A percentile compares a stretch with the other conserved stretches of the same genome.
Evolutionary conservation across 2,888 invertebrate genomes (phyloP).

Genomic region (Icerya purchasi): DNA sequence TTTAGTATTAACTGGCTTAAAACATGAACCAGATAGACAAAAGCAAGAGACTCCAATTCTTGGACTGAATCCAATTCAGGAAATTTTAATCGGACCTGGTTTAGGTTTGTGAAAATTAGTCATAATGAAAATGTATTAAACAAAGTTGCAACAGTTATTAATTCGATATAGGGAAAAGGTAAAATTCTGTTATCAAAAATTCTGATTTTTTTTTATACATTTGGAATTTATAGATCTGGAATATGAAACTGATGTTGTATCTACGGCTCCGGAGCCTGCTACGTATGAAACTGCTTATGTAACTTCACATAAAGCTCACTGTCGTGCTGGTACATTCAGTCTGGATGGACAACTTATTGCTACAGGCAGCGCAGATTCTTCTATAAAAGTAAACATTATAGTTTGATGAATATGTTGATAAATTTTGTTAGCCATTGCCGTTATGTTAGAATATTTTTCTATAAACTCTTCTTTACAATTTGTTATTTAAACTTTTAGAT

Average conservation of each 20-base stretch:
- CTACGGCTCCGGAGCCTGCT: constrained; percentile 86
- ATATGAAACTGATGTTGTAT: constrained; percentile 84
- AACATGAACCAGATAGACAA: constrained; percentile 49
- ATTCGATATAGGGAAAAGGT: too few species aligned
- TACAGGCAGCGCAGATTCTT: constrained; percentile 94
- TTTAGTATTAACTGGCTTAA: constrained; percentile 62
- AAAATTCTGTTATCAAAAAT: too few species aligned
- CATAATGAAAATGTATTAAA: neutral
- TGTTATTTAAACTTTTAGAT: constrained; percentile 34
- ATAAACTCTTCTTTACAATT: neutral
- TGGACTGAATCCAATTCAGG: constrained; percentile 35
- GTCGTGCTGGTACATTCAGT: constrained; percentile 88
- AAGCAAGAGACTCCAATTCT: constrained; percentile 33
- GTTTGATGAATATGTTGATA: neutral
- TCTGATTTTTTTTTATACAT: too few species aligned
- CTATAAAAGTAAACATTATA: constrained; percentile 52
- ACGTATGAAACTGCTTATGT: constrained; percentile 97
- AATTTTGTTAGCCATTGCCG: too few species aligned
- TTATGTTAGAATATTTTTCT: neutral
- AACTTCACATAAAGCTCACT: constrained; percentile 91
- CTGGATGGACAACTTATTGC: constrained; percentile 87
- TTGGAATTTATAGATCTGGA: constrained; percentile 49
- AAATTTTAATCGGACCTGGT: constrained; percentile 42
- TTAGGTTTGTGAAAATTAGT: constrained; percentile 22
- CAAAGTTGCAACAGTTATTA: too few species aligned